These are phyloP conservation scores for Thunnus maccoyii DNA, from an alignment of 2,113 vertebrate species.

Conservation along the genomic window DNA sequence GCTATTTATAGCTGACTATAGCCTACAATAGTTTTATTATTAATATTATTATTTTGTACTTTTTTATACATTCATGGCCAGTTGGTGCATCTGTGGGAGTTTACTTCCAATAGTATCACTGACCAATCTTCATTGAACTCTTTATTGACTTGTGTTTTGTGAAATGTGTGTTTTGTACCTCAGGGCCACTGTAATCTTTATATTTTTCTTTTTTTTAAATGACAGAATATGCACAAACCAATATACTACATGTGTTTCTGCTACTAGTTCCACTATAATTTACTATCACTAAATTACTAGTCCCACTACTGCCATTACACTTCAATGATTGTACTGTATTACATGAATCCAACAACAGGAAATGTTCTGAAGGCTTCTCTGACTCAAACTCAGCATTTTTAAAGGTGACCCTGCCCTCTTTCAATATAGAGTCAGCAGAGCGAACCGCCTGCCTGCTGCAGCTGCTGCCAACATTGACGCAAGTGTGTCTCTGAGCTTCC, in stretches of 20 bases:
- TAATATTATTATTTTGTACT: too few relatives aligned
- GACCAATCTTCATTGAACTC: too few relatives aligned
- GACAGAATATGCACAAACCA: too few relatives aligned
- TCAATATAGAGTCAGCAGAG: neutral
- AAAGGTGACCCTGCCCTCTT: slow-evolving; percentile 14
- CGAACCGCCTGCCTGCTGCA: neutral
- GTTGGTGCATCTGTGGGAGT: too few relatives aligned
- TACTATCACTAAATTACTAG: neutral
- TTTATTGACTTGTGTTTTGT: too few relatives aligned
- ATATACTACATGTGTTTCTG: neutral
- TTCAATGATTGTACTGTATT: neutral
- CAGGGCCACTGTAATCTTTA: too few relatives aligned
- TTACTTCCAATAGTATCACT: too few relatives aligned
- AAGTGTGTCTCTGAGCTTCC: slow-evolving; percentile 30
- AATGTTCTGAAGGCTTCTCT: neutral
- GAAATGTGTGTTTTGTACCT: too few relatives aligned
- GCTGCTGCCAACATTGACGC: slow-evolving; percentile 29
- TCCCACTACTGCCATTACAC: neutral
- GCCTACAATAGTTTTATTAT: too few relatives aligned
- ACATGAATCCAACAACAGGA: slow-evolving; percentile 8
- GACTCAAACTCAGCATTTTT: slow-evolving; percentile 19
- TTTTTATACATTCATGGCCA: too few relatives aligned
- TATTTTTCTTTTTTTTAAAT: too few relatives aligned
- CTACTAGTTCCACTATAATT: neutral
- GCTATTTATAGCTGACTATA: too few relatives aligned